A percentile compares a stretch with the other conserved stretches of the same genome.
Evolutionary conservation across 2,888 invertebrate genomes (phyloP).

Genomic region (Erebia epiphron): DNA sequence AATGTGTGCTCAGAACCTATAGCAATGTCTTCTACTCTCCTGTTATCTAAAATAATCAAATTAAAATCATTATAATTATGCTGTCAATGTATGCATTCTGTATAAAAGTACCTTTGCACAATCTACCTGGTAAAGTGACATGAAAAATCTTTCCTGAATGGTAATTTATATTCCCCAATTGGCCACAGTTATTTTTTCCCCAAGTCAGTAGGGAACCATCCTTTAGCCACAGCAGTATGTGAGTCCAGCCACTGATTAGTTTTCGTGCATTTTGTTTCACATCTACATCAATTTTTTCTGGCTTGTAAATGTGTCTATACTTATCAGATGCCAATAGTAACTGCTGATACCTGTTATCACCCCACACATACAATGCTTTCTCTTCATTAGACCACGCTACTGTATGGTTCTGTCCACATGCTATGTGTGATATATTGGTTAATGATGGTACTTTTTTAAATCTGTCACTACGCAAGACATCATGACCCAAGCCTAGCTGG

Average conservation of each 20-base stretch:
- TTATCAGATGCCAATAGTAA: conserved; percentile 83
- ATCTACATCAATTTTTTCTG: conserved; percentile 81
- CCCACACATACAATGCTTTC: conserved; percentile 88
- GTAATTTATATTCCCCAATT: conserved; percentile 82
- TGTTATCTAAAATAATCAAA: conserved; percentile 61
- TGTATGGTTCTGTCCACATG: conserved; percentile 93
- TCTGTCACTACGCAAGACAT: conserved; percentile 60
- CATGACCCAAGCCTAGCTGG: conserved; percentile 84
- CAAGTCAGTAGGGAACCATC: conserved; percentile 86
- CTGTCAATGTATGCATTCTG: too few relatives aligned
- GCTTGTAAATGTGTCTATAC: conserved; percentile 75
- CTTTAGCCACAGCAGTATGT: conserved; percentile 85
- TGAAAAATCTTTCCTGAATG: conserved; percentile 60
- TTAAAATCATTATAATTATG: background rate
- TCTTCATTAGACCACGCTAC: conserved; percentile 80
- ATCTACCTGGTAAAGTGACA: conserved; percentile 68
- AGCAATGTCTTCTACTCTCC: conserved; percentile 81
- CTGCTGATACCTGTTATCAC: conserved; percentile 93
- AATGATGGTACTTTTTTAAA: conserved; percentile 82
- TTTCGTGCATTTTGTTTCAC: conserved; percentile 81
- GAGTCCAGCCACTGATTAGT: conserved; percentile 90
- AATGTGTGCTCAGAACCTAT: conserved; percentile 92
- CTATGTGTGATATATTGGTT: conserved; percentile 83
- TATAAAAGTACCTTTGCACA: conserved; percentile 7
- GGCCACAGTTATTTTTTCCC: conserved; percentile 92